A percentile compares a stretch with the other conserved stretches of the same genome.
These are phyloP conservation scores for Noctuana brunneofusca DNA, from an alignment of 2,888 invertebrate species.

Conservation along the genomic window DNA sequence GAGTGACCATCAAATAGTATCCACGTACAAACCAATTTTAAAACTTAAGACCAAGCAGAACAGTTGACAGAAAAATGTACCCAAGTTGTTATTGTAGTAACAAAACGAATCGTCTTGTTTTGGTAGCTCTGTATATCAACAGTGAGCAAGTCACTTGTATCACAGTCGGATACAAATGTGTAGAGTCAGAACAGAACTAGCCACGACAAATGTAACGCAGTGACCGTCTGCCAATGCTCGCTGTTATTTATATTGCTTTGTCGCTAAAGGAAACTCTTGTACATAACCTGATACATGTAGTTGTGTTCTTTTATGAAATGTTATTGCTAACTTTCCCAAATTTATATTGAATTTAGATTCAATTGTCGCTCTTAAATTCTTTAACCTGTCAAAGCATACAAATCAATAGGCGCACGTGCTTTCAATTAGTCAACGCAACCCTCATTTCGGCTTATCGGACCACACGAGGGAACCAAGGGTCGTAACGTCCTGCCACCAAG, in stretches of 20 bases:
- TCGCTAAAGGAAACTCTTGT: slow-evolving; percentile 6
- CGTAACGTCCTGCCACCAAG: slow-evolving; percentile 30
- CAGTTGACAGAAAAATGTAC: not conserved
- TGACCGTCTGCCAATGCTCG: slow-evolving; percentile 24
- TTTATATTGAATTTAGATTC: not conserved
- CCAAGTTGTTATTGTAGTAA: slow-evolving; percentile 2
- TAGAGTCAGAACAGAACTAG: slow-evolving; percentile 13
- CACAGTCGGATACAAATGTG: slow-evolving; percentile 22
- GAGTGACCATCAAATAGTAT: not conserved
- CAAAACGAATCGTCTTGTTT: slow-evolving; percentile 21
- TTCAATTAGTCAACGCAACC: slow-evolving; percentile 41
- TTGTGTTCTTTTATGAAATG: not conserved
- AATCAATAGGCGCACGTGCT: slow-evolving; percentile 37
- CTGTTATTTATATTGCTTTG: slow-evolving; percentile 21
- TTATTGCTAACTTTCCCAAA: not conserved
- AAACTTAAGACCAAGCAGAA: not conserved
- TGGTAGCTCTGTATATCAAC: slow-evolving; percentile 21
- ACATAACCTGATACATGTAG: not conserved
- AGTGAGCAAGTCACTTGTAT: slow-evolving; percentile 9
- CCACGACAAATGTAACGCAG: slow-evolving; percentile 20
- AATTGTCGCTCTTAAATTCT: not conserved
- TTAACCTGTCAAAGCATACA: slow-evolving; percentile 24
- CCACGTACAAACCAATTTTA: not conserved
- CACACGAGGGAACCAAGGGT: slow-evolving; percentile 27
- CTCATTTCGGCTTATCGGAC: slow-evolving; percentile 38